Evolutionary conservation across 2,888 invertebrate species (phyloP), one percentile per base, ranked within the genome.

Genomic region (Drosophila falleni): DNA sequence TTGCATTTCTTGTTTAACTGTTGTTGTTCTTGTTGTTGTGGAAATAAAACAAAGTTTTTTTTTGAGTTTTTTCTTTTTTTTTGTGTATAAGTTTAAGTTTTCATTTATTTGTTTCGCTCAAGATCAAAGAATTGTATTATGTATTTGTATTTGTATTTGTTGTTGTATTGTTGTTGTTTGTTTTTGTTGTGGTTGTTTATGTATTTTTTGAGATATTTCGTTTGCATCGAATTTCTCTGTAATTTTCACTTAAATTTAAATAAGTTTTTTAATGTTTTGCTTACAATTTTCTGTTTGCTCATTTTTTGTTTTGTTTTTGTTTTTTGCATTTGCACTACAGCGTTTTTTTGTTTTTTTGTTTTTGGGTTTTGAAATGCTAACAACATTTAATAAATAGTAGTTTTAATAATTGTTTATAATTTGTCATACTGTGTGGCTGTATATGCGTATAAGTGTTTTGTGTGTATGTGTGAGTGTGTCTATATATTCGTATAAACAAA

Each of bases 351-450:
- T 56, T 46, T 80, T 67, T 79, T 61, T 76, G 66, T 46, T 56
- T 46, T 80, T 67, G 51, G 53, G 72, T 78, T 71, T 80, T 61
- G 76, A 81, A 84, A 85, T 90, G 90, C 85, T 90, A 88, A 89
- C 90, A 90, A 90, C 90, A 90, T 88, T 88, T 89, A 88, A 87
- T 89, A 87, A 87, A 87, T 85, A 88, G 89, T 90, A 90, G 70
- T 84, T 85, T 71, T 85, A 81, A 89, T 80, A 78, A 81, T 78
- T 81, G 78, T 78, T 72, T 87, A 68, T 84, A 71, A 83, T 66
- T 75, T 72, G 68, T 80, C 72, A 69, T 78, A 61, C 55, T 69
- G 67, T 79, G 64, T 87, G 71, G 64, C 35, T 77, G 69, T 75
- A 44, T 66, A 31, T 39, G 54, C 71, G 46, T 65, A 39, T 33